Evolutionary conservation across 2,888 invertebrate genomes (phyloP).

Genomic region (Eretmocerus hayati): DNA sequence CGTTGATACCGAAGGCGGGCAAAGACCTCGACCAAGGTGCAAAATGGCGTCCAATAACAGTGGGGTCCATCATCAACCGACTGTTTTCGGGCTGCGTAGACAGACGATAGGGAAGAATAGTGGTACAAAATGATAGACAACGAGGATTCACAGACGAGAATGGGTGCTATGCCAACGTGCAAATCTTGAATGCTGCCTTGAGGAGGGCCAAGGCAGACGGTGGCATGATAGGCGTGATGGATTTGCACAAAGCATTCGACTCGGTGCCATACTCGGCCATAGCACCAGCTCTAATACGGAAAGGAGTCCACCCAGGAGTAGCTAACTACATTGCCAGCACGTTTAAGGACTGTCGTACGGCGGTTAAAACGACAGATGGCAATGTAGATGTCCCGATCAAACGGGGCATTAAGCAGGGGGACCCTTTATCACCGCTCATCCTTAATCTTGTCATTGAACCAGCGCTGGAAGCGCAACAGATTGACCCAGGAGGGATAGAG

Average conservation of each 20-base stretch:
- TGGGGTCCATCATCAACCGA: background rate
- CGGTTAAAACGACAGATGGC: constrained; percentile 21
- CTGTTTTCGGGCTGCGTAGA: background rate
- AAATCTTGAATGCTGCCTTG: constrained; percentile 16
- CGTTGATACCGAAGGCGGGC: background rate
- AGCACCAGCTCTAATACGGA: background rate
- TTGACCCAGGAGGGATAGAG: background rate
- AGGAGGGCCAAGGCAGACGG: background rate
- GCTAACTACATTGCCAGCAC: background rate
- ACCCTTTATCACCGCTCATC: constrained; percentile 34
- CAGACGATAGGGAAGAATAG: background rate
- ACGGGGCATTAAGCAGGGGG: constrained; percentile 48
- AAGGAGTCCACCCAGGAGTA: background rate
- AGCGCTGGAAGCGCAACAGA: background rate
- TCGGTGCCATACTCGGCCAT: constrained; percentile 10
- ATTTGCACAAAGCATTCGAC: constrained; percentile 21
- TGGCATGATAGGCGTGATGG: background rate
- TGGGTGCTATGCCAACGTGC: background rate
- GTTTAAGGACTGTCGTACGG: background rate
- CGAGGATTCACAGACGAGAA: background rate
- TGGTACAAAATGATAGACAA: background rate
- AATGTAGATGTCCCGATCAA: background rate
- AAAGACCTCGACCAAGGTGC: background rate
- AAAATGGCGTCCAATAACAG: background rate
- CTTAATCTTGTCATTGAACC: constrained; percentile 11